phyloP scores from a whole-genome alignment of 2,888 invertebrate species.

The Philopedon plagiatum region DNA sequence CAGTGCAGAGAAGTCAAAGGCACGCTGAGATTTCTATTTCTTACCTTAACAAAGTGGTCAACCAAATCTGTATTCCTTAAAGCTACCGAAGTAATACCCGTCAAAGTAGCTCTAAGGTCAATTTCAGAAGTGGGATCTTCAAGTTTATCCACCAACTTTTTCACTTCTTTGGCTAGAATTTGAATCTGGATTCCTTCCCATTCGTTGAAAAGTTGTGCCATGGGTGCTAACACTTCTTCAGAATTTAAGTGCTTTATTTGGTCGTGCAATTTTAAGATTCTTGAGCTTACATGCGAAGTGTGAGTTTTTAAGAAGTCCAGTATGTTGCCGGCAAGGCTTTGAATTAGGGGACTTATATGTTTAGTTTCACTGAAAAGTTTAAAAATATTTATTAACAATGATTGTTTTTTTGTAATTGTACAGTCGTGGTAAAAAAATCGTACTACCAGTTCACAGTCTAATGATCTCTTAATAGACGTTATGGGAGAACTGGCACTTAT shows the following conservation, averaged over 20 bases:
- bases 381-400: conserved; percentile 18
- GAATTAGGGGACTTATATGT: conserved; percentile 70
- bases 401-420: too few species aligned
- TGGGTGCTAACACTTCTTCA: conserved; percentile 55
- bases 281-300: conserved; percentile 53
- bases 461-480: too few species aligned
- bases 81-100: conserved; percentile 80
- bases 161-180: conserved; percentile 59
- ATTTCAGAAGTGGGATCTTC: conserved; percentile 78
- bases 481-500: too few species aligned
- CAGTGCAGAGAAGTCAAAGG: too few species aligned
- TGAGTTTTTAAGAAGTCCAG: conserved; percentile 63
- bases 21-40: too few species aligned
- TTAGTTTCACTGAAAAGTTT: conserved; percentile 61
- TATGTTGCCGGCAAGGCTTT: conserved; percentile 67
- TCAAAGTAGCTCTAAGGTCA: conserved; percentile 75
- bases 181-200: conserved; percentile 60
- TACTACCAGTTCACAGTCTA: too few species aligned
- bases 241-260: conserved; percentile 55
- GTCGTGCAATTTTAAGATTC: conserved; percentile 58
- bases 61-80: conserved; percentile 80
- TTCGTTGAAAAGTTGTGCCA: conserved; percentile 57
- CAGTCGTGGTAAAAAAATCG: too few species aligned
- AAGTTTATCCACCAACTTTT: conserved; percentile 74
- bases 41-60: conserved; percentile 77